Conservation (phyloP, 2,888 invertebrate species). For the Barypeithes pellucidus region DNA sequence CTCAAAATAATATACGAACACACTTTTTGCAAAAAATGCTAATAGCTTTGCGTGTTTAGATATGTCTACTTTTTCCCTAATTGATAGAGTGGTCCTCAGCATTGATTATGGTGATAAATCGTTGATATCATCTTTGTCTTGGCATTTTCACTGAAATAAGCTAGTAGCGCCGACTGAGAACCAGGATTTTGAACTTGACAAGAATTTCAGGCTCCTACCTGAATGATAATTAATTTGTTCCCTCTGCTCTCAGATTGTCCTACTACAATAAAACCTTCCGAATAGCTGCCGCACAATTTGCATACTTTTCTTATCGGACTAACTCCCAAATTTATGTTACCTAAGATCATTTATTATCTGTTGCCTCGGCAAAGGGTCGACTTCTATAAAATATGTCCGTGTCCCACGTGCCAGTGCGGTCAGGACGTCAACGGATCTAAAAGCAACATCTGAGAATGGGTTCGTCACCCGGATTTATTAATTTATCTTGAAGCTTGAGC, state of each 20-base stretch:
- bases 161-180: too few relatives aligned
- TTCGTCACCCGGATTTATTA: constrained; percentile 30
- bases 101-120: too few relatives aligned
- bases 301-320: constrained; percentile 8
- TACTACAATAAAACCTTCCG: neutral
- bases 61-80: too few relatives aligned
- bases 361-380: constrained; percentile 25
- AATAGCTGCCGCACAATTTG: constrained; percentile 8
- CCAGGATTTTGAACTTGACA: too few relatives aligned
- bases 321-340: constrained; percentile 23
- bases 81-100: too few relatives aligned
- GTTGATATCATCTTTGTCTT: too few relatives aligned
- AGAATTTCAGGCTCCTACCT: too few relatives aligned
- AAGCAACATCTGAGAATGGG: constrained; percentile 33
- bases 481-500: constrained; percentile 17
- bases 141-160: too few relatives aligned
- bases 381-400: constrained; percentile 24
- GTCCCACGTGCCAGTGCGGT: constrained; percentile 31
- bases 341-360: constrained; percentile 29
- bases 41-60: too few relatives aligned
- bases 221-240: too few relatives aligned
- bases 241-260: constrained; percentile 11
- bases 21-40: too few relatives aligned
- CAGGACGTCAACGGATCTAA: constrained; percentile 34
- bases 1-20: too few relatives aligned